Percentiles rank a stretch among this genome's conserved stretches.
phyloP scores from a whole-genome alignment of 2,888 invertebrate genomes.

The Brachypalpus laphriformis region DNA sequence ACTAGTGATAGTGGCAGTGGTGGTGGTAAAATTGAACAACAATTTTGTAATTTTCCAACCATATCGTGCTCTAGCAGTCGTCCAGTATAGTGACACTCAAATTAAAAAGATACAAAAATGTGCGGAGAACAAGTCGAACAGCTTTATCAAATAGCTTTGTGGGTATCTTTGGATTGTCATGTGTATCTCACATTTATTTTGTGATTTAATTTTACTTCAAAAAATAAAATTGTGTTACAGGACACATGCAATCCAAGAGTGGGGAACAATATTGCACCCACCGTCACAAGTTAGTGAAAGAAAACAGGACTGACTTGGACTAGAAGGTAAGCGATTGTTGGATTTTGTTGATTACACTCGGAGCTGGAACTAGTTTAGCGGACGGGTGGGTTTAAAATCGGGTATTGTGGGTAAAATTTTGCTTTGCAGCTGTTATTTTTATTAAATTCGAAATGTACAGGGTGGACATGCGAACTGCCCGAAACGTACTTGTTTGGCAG shows the following conservation, averaged over 20 bases:
- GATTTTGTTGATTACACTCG: not conserved
- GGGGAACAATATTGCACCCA: slow-evolving; percentile 14
- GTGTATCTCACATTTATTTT: slow-evolving; percentile 47
- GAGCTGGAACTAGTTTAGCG: slow-evolving; percentile 58
- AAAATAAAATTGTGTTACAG: not conserved
- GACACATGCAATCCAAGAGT: not conserved
- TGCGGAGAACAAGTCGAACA: slow-evolving; percentile 60
- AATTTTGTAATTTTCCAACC: slow-evolving; percentile 41
- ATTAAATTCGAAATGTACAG: slow-evolving; percentile 29
- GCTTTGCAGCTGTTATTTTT: slow-evolving; percentile 66
- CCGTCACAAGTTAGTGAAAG: not conserved
- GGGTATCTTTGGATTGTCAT: slow-evolving; percentile 49
- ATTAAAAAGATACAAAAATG: slow-evolving; percentile 9
- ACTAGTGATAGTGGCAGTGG: not conserved
- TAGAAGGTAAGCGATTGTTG: slow-evolving; percentile 4
- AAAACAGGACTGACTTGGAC: slow-evolving; percentile 49
- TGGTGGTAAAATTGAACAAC: slow-evolving; percentile 22
- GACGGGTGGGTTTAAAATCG: slow-evolving; percentile 57
- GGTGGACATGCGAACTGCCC: slow-evolving; percentile 29
- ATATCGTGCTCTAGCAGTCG: slow-evolving; percentile 8
- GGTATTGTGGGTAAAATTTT: slow-evolving; percentile 26
- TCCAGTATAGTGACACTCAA: slow-evolving; percentile 34
- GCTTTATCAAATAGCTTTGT: slow-evolving; percentile 40
- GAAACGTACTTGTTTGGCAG: slow-evolving; percentile 27
- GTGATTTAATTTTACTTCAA: slow-evolving; percentile 41